Base-by-base conservation (phyloP, 1,140 invertebrate species). In the Leptoteleia sp. region DNA sequence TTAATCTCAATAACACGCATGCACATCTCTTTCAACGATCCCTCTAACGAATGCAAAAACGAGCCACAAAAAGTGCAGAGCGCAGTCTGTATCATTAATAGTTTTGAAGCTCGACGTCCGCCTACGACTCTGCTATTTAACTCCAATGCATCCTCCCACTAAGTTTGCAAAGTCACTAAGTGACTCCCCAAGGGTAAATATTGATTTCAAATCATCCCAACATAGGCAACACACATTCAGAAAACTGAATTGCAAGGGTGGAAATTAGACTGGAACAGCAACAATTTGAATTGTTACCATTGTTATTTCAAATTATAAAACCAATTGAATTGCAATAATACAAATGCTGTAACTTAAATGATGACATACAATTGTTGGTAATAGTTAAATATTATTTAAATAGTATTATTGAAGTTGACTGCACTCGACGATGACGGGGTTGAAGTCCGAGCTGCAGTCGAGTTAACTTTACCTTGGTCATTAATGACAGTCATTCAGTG, bases 171-270 rank as follows among this genome's bases (percentile, higher is more conserved):
- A 83, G 78, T 78, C 76, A 78, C 65, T 79, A 55, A 76, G 37
- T 67, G 65, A 80, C 76, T 81, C 78, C 50, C 62, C 22, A 27
- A 68, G 71, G 57, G 61, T 82, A 70, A 80, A 81, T 83, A 85
- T 85, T 79, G 84, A 86, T 87, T 83, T 84, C 81, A 48, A 87
- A 85, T 85, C 76, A 84, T 83, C 80, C 33, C 57, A 65, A 75
- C 76, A 75, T 84, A 77, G 76, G 61, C 62, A 57, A 61, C 57
- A 45, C n/a, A n/a, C n/a, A n/a, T n/a, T n/a, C n/a, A n/a, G n/a
- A n/a, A n/a, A n/a, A n/a, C n/a, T n/a, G n/a, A n/a, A n/a, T n/a
- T n/a, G n/a, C n/a, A n/a, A n/a, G n/a, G n/a, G n/a, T n/a, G n/a
- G n/a, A n/a, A n/a, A n/a, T n/a, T n/a, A n/a, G n/a, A n/a, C n/a